Evolutionary conservation across 2,888 invertebrate species (phyloP), one percentile per base, ranked within the genome.

Genomic region (Drosophila vallismaia): DNA sequence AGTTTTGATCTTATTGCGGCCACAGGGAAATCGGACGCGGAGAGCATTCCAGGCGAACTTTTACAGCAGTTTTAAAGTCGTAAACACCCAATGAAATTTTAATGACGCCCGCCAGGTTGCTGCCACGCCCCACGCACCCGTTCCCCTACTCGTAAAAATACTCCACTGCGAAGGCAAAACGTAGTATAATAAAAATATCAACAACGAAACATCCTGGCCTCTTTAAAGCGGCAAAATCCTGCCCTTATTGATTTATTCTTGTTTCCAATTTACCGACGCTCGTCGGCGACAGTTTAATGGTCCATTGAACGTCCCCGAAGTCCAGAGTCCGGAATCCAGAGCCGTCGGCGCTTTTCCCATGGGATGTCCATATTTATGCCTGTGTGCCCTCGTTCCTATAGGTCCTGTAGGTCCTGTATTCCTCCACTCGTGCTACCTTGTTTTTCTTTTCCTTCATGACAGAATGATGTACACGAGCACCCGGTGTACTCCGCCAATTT

Each of bases 21-120:
- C 82, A 67, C 75, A 73, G 70, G 56, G 33, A 48, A 48, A 46
- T 51, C 19, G 38, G 24, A 19, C 29, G 8, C 5, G 24, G n/a
- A 24, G 44, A 12, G 14, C 33, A 44, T 67, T 45, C 60, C 74
- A 44, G 77, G 67, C 66, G 58, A 60, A 85, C 82, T 63, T 84
- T 85, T 82, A 82, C 66, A 71, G 51, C 83, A 71, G 75, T 74
- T 82, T 85, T 79, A 77, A 72, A 79, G 71, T 71, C 79, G 83
- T 81, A 81, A 85, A 85, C 86, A 85, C 86, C 75, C 77, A 82
- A 85, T 81, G 69, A 81, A 81, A 82, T 69, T 85, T 85, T 81
- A 79, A 85, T 82, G 77, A 38, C 12, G 28, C 19, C 48, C 36
- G 42, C 33, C 73, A 70, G 71, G 44, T 55, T 48, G 59, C 36